Evolutionary conservation across 1,140 invertebrate species (phyloP), one percentile per base, ranked within the genome.

Genomic region (Popillia japonica): DNA sequence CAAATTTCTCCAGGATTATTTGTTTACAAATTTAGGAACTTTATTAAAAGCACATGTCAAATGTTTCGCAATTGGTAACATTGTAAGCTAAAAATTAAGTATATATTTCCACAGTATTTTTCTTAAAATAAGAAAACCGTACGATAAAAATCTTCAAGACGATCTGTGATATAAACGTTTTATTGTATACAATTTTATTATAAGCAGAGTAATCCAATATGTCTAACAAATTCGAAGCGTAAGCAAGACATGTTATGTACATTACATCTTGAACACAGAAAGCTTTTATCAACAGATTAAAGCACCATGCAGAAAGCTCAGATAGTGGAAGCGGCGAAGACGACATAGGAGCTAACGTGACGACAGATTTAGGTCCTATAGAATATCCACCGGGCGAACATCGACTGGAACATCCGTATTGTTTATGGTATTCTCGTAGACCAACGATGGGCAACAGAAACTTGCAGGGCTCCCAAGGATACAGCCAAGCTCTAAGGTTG

Each of bases 361-460:
- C 84, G 40, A 79, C 81, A 48, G 86, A 87, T 76, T 79, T 87
- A 44, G 86, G 88, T 78, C 90, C 91, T 77, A 87, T 94, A 82
- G 90, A 91, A 85, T 92, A 94, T 83, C 92, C 89, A 79, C 90
- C 92, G 81, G 91, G 92, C 78, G 94, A 98, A 85, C 96, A 98
- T 85, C 93, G 93, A 86, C 88, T 98, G 80, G 95, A 98, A 86
- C 96, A 94, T 89, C 92, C 92, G 59, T 98, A 98, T 87, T 94
- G 94, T 83, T 90, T 97, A 83, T 98, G 96, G 94, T 98, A 94
- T 87, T 96, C 95, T 81, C 89, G 92, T 81, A 89, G 95, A 86
- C 88, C 87, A 41, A 85, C 87, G 75, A 83, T 87, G 6, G 55
- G 40, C 40, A 75, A 75, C 14, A 76, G 82, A 42, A 80, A 79